A percentile compares a stretch with the other conserved stretches of the same genome.
These are phyloP conservation scores for Frankliniella fusca DNA, from an alignment of 2,888 invertebrate species.

Conservation along the genomic window DNA sequence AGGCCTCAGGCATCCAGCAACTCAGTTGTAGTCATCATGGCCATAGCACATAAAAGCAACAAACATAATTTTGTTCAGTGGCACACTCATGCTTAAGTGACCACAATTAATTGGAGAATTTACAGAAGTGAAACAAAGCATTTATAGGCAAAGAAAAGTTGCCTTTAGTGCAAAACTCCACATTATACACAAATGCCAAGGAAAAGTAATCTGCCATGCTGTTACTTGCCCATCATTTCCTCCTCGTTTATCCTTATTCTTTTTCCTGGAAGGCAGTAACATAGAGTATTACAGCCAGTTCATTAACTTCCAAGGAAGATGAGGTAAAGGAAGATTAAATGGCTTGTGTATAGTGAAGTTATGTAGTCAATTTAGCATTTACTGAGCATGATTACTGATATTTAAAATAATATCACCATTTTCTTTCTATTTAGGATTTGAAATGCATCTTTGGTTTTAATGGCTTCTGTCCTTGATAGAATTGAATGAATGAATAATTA, in stretches of 20 bases:
- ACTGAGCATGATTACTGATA: no score
- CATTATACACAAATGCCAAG: background rate
- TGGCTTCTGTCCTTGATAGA: background rate
- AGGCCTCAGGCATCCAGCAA: no score
- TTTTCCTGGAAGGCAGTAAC: constrained; percentile 21
- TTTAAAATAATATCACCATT: no score
- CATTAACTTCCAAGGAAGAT: no score
- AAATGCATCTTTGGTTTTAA: background rate
- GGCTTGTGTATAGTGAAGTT: no score
- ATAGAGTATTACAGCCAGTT: background rate
- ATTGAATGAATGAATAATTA: no score
- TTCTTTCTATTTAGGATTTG: no score
- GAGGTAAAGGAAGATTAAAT: no score
- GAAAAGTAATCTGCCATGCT: background rate
- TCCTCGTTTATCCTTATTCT: constrained; percentile 3
- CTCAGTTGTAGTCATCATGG: no score
- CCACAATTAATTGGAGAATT: no score
- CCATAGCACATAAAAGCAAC: background rate
- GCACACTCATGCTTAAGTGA: no score
- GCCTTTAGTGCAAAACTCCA: background rate
- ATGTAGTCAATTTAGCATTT: no score
- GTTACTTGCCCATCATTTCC: constrained; percentile 16
- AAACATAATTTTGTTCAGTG: background rate
- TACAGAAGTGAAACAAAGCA: background rate
- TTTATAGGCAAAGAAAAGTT: background rate